phyloP scores from a whole-genome alignment of 1,140 invertebrate species.

The Pseudomyrmex pallidus region DNA sequence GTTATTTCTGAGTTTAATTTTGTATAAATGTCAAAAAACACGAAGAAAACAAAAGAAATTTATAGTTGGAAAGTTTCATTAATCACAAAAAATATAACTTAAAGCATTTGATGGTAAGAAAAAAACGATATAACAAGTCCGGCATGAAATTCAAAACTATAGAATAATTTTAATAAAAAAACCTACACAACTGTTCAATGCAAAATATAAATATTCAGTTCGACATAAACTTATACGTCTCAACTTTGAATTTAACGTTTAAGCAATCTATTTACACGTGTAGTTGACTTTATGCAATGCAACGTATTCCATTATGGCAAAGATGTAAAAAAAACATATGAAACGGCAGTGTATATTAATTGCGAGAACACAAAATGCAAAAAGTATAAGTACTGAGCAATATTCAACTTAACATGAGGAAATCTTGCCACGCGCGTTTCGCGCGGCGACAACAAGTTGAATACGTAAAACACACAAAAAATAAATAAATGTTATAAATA shows the following conservation, averaged over 20 bases:
- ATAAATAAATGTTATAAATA: slow-evolving; percentile 8
- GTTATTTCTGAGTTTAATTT: slow-evolving; percentile 4
- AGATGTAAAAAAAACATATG: slow-evolving; percentile 25
- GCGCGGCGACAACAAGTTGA: not conserved
- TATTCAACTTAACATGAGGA: slow-evolving; percentile 21
- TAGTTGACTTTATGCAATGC: slow-evolving; percentile 11
- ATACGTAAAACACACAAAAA: slow-evolving; percentile 1
- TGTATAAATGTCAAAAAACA: slow-evolving; percentile 1
- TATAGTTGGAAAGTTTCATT: not conserved
- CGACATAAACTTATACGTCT: not conserved
- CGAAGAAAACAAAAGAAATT: not conserved
- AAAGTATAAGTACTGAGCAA: slow-evolving; percentile 60
- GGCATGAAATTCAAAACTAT: not conserved
- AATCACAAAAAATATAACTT: slow-evolving; percentile 3
- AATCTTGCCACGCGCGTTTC: not conserved
- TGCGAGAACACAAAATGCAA: slow-evolving; percentile 19
- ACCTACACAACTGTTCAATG: not conserved
- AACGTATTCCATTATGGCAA: slow-evolving; percentile 3
- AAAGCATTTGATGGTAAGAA: slow-evolving; percentile 2
- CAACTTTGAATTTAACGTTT: not conserved
- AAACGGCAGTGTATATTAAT: slow-evolving; percentile 57
- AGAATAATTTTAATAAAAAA: not conserved
- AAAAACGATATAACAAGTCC: not conserved
- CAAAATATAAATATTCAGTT: not conserved
- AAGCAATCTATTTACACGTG: slow-evolving; percentile 4